These are phyloP conservation scores for Eilema sororculum DNA, from an alignment of 2,888 invertebrate genomes.

Conservation along the genomic window DNA sequence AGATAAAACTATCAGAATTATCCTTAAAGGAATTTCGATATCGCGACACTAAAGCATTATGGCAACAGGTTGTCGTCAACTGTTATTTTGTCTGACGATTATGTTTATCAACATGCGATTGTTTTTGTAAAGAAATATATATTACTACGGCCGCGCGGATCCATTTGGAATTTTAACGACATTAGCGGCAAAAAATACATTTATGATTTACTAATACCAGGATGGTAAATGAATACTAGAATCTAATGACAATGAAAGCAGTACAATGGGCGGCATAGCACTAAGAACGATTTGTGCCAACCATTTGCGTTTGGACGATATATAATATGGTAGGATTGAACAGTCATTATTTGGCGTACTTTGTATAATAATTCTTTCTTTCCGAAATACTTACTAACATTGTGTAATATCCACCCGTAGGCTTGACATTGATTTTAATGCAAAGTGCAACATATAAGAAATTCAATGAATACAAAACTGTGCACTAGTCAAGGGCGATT, in stretches of 20 bases:
- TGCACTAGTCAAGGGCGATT: too few relatives aligned
- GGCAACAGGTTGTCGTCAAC: slow-evolving; percentile 63
- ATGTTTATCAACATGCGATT: slow-evolving; percentile 46
- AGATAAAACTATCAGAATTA: slow-evolving; percentile 57
- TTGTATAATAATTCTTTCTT: too few relatives aligned
- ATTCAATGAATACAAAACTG: too few relatives aligned
- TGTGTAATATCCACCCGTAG: neutral
- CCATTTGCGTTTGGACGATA: neutral
- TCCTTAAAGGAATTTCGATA: slow-evolving; percentile 63
- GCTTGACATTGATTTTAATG: too few relatives aligned
- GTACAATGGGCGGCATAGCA: neutral
- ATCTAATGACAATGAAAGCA: neutral
- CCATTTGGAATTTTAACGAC: neutral
- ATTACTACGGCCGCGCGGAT: neutral
- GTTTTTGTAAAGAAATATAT: neutral
- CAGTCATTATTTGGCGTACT: neutral
- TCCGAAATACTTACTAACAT: too few relatives aligned
- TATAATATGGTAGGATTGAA: neutral
- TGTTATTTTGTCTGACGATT: slow-evolving; percentile 54
- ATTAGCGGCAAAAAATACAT: neutral
- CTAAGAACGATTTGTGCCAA: neutral
- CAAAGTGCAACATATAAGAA: too few relatives aligned
- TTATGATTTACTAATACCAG: neutral
- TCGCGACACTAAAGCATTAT: slow-evolving; percentile 51
- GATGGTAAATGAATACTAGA: too few relatives aligned